Conservation (phyloP, 2,797 vertebrate genomes). For the Cichlasoma orientale region DNA sequence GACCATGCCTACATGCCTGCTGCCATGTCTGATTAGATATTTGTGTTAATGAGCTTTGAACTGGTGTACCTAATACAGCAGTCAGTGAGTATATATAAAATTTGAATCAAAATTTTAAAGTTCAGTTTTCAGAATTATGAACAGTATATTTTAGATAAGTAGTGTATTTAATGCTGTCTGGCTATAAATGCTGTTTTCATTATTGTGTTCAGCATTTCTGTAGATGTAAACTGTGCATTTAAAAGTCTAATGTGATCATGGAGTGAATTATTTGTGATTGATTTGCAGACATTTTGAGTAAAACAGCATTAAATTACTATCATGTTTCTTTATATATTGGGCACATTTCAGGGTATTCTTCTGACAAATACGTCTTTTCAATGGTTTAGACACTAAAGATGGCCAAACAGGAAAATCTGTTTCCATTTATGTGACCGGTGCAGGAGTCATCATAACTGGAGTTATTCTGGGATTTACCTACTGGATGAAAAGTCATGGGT, state of each 20-base stretch:
- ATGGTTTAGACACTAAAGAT: not conserved
- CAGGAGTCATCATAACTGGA: not conserved
- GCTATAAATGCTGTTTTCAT: not conserved
- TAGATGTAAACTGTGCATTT: not conserved
- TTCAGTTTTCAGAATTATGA: rapidly evolving
- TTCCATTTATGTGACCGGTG: rapidly evolving
- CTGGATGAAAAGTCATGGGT: not conserved
- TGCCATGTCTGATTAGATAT: too few relatives aligned
- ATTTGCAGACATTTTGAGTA: not conserved
- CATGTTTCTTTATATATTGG: not conserved
- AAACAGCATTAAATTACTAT: rapidly evolving
- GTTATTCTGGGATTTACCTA: not conserved
- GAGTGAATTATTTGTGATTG: not conserved
- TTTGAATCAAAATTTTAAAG: not conserved
- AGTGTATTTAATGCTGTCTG: not conserved
- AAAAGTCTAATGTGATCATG: too few relatives aligned
- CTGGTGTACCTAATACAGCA: not conserved
- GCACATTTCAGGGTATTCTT: not conserved
- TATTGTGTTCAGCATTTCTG: not conserved
- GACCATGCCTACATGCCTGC: too few relatives aligned
- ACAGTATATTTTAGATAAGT: rapidly evolving
- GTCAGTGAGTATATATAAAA: rapidly evolving
- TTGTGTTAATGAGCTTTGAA: not conserved
- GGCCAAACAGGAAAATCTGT: rapidly evolving
- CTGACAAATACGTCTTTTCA: not conserved